These are phyloP conservation scores for Hirtodrosophila alboralis DNA, from an alignment of 2,888 invertebrate genomes.

Conservation along the genomic window DNA sequence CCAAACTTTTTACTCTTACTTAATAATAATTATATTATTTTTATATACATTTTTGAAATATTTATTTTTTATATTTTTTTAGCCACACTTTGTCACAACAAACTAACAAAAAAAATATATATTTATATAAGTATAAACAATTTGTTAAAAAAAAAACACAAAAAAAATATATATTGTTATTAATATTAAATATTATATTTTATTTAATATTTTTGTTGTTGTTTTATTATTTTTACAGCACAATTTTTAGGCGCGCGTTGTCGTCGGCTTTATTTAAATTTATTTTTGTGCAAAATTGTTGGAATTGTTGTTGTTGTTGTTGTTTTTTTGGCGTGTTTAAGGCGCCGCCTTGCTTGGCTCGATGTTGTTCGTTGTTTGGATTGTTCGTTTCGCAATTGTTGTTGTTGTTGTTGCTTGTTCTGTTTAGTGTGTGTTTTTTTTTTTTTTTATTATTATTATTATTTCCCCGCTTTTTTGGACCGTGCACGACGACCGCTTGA, in stretches of 20 bases:
- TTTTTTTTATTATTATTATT: no score
- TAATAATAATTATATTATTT: not conserved
- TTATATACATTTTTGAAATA: not conserved
- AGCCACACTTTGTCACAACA: conserved; percentile 34
- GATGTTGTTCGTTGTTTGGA: conserved; percentile 20
- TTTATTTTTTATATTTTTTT: not conserved
- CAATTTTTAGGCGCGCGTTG: conserved; percentile 55
- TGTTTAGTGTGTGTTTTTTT: conserved; percentile 12
- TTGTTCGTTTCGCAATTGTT: conserved; percentile 26
- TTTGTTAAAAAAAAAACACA: conserved; percentile 32
- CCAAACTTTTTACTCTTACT: conserved; percentile 35
- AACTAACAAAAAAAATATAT: conserved; percentile 36
- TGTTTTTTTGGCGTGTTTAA: conserved; percentile 6
- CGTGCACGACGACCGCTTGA: conserved; percentile 83
- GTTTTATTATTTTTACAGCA: conserved; percentile 20
- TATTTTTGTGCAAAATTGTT: not conserved
- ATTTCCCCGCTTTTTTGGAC: conserved; percentile 32
- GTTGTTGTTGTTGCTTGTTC: conserved; percentile 33
- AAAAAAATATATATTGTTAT: conserved; percentile 26
- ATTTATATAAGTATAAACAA: no score
- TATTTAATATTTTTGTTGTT: not conserved
- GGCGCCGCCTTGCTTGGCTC: conserved; percentile 27
- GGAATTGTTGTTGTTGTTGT: conserved; percentile 3
- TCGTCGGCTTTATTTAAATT: conserved; percentile 42
- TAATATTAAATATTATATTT: conserved; percentile 1